Base-by-base conservation (phyloP, 2,888 invertebrate species). In the Phortica okadai region DNA sequence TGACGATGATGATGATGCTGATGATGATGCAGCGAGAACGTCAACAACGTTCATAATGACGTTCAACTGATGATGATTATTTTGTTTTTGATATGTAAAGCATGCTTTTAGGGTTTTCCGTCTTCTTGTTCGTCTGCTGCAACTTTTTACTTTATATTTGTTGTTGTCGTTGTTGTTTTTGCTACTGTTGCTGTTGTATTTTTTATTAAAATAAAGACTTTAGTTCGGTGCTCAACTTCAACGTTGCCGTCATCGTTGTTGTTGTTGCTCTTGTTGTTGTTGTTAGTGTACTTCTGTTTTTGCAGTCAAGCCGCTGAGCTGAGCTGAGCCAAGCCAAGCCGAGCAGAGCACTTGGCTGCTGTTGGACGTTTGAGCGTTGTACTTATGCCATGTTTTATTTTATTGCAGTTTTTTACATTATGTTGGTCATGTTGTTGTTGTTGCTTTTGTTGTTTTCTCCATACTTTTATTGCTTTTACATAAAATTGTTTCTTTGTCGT, bases 371-470 rank as follows among this genome's bases (percentile, higher is more conserved):
- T 41, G 21, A 66, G 33, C 59, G 7, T 10, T 8, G 66, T 66
- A 41, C 66, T 66, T 41, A 66, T 50, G 50, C 66, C 66, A 33
- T 66, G 66, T 66, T 66, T 66, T 41, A 62, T 41, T 33, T 66
- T 66, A 66, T 66, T 66, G 33, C 33, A 14, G 59, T 59, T 59
- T 59, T 59, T 21, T 14, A 59, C 1, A n/a, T n/a, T 5, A 64
- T 33, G 64, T 64, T 7, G 64, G 66, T 3, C 11, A 66, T 66
- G 62, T 62, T 62, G 10, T 62, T 62, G 62, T 62, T 4, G 62
- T 21, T 5, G 21, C n/a, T 8, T 16, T 59, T 59, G 59, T 14
- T 54, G 56, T 56, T 56, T 5, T 56, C 56, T 16, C 16, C 10
- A 56, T 56, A 6, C 16, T 56, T 14, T 16, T 16, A 10, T 56